These are phyloP conservation scores for Scaptodrosophila lebanonensis DNA, from an alignment of 1,140 invertebrate genomes.

Conservation along the genomic window DNA sequence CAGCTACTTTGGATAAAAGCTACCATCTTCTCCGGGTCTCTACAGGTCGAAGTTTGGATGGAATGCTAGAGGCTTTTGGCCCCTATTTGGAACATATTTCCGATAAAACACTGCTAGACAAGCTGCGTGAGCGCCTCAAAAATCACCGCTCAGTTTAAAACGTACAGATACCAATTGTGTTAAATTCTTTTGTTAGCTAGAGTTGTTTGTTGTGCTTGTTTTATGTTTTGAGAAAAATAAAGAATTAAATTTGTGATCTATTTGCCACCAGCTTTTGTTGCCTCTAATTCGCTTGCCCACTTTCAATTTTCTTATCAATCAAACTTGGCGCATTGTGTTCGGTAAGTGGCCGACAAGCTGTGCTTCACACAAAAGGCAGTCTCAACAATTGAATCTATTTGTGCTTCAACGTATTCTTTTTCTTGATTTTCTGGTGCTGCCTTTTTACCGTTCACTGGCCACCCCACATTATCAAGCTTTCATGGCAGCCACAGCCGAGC, in stretches of 20 bases:
- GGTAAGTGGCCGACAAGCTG: constrained; percentile 55
- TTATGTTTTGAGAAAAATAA: too few relatives aligned
- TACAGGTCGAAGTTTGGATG: constrained; percentile 10
- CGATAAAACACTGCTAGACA: neutral
- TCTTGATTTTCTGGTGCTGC: too few relatives aligned
- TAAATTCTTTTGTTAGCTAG: too few relatives aligned
- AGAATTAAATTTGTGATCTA: too few relatives aligned
- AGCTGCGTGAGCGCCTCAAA: neutral
- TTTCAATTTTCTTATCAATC: constrained; percentile 69
- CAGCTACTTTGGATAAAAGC: constrained; percentile 1
- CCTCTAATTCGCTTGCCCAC: constrained; percentile 43
- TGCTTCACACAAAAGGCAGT: constrained; percentile 25
- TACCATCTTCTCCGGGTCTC: neutral
- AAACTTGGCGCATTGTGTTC: constrained; percentile 38
- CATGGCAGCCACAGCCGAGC: too few relatives aligned
- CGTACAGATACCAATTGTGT: too few relatives aligned
- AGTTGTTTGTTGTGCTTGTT: too few relatives aligned
- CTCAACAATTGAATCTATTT: constrained; percentile 22
- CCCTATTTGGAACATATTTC: neutral
- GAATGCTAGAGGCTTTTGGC: neutral
- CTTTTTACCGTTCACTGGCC: too few relatives aligned
- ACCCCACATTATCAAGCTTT: too few relatives aligned
- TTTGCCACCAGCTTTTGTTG: constrained; percentile 20
- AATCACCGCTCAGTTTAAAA: too few relatives aligned
- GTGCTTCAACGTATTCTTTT: too few relatives aligned